A percentile compares a stretch with the other conserved stretches of the same genome.
Conservation (phyloP, 2,888 invertebrate species). For the Microchrysa polita region DNA sequence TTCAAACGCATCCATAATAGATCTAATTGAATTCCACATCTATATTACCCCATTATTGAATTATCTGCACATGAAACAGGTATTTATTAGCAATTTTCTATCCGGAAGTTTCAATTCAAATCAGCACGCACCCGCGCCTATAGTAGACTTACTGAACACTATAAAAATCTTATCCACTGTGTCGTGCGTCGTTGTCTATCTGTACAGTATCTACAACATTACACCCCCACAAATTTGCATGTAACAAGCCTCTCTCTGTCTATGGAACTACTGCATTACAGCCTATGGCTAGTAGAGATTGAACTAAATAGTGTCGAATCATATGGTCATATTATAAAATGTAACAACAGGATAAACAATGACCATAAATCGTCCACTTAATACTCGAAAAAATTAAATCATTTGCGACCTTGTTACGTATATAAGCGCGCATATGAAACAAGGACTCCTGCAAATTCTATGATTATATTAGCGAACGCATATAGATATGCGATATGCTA, state of each 20-base stretch:
- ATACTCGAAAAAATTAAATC: slow-evolving; percentile 39
- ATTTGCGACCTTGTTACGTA: slow-evolving; percentile 43
- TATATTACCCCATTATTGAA: slow-evolving; percentile 10
- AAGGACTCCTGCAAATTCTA: slow-evolving; percentile 43
- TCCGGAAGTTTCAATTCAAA: slow-evolving; percentile 36
- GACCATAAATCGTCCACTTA: slow-evolving; percentile 48
- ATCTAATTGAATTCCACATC: too few species aligned
- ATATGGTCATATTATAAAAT: slow-evolving; percentile 27
- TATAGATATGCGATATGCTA: slow-evolving; percentile 11
- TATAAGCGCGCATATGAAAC: slow-evolving; percentile 21
- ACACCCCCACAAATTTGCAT: slow-evolving; percentile 11
- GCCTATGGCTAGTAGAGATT: background rate
- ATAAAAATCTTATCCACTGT: background rate
- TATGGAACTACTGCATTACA: background rate
- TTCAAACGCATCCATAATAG: too few species aligned
- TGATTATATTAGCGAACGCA: slow-evolving; percentile 28
- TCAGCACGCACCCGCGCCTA: slow-evolving; percentile 38
- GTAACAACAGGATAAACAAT: slow-evolving; percentile 46
- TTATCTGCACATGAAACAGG: slow-evolving; percentile 17
- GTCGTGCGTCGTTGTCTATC: background rate
- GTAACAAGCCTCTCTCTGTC: background rate
- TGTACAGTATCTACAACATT: background rate
- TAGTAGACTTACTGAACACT: background rate
- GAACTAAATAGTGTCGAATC: slow-evolving; percentile 24
- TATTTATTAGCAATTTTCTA: slow-evolving; percentile 32